A percentile compares a stretch with the other conserved stretches of the same genome.
These are phyloP conservation scores for Stenodera caucasica DNA, from an alignment of 2,888 invertebrate species.

Conservation along the genomic window DNA sequence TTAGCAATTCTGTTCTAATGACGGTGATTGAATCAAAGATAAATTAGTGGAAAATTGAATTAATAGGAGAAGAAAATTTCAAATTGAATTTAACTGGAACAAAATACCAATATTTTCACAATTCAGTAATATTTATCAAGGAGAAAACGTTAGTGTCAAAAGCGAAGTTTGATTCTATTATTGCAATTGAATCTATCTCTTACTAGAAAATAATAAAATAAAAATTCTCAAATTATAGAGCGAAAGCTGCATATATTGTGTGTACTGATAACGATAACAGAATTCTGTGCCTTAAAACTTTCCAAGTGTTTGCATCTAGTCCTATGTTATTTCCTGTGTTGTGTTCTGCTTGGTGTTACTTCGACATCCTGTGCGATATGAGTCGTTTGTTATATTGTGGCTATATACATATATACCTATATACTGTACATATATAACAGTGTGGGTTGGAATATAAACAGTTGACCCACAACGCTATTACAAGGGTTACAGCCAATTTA, in stretches of 20 bases:
- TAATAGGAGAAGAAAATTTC: background rate
- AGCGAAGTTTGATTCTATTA: no score
- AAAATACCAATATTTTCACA: no score
- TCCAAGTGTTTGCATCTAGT: background rate
- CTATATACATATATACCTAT: background rate
- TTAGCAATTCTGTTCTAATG: slow-evolving; percentile 29
- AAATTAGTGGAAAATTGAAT: slow-evolving; percentile 1
- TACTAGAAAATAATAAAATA: no score
- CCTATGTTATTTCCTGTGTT: background rate
- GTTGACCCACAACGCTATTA: slow-evolving; percentile 37
- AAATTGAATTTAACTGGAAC: slow-evolving; percentile 11
- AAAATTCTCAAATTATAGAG: background rate
- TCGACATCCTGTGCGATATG: slow-evolving; percentile 6
- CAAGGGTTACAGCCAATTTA: slow-evolving; percentile 40
- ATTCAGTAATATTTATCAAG: no score
- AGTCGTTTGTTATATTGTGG: background rate
- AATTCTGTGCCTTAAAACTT: background rate
- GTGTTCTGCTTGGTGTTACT: background rate
- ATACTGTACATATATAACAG: no score
- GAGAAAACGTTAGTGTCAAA: no score
- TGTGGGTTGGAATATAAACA: slow-evolving; percentile 16
- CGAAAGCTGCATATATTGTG: background rate
- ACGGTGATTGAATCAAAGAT: background rate
- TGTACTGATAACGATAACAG: background rate
- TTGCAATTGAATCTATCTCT: no score